Evolutionary conservation across 2,113 vertebrate species (phyloP).

Genomic region (Eolophus roseicapilla): DNA sequence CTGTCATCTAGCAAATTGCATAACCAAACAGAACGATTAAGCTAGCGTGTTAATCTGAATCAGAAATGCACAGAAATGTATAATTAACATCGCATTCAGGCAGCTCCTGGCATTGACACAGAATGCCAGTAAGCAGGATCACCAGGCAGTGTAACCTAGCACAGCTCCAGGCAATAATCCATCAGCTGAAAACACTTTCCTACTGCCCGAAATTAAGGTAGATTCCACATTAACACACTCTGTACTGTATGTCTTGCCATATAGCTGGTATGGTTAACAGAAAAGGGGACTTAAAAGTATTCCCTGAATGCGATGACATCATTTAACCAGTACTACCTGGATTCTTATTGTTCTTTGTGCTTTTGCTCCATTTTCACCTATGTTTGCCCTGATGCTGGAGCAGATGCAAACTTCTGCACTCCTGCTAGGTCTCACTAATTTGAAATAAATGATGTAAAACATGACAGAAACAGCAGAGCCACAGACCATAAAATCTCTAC

Average conservation of each 20-base stretch:
- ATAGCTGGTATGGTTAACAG: background rate
- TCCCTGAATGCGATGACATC: background rate
- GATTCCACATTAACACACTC: background rate
- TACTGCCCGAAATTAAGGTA: background rate
- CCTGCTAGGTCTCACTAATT: background rate
- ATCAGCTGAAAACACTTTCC: background rate
- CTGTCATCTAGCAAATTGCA: conserved; percentile 11
- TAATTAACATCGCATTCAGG: background rate
- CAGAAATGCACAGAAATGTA: background rate
- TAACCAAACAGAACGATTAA: conserved; percentile 5
- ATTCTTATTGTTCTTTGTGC: background rate
- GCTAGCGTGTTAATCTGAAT: background rate
- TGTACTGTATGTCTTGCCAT: background rate
- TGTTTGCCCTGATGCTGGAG: background rate
- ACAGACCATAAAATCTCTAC: background rate
- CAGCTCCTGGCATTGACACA: background rate
- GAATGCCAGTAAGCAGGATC: background rate
- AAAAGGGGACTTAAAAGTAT: background rate
- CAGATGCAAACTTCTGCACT: background rate
- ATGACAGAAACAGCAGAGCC: background rate
- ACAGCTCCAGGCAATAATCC: background rate
- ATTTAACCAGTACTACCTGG: background rate
- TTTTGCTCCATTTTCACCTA: background rate
- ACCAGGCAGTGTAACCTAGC: background rate
- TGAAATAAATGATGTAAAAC: conserved; percentile 11